These are phyloP conservation scores for Corythaixoides concolor DNA, from an alignment of 2,113 vertebrate genomes.

Conservation along the genomic window DNA sequence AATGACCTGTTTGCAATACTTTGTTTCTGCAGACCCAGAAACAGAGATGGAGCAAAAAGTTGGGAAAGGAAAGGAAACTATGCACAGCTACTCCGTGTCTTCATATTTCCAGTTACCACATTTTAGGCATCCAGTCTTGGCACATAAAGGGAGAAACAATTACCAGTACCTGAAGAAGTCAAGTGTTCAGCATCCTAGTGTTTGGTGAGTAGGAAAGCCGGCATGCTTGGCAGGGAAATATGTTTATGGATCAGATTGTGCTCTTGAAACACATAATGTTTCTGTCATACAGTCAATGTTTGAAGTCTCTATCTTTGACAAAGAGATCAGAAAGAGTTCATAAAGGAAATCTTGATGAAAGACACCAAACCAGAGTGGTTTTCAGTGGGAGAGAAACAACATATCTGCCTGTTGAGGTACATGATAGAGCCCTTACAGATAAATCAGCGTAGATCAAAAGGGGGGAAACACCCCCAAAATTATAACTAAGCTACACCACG, in stretches of 20 bases:
- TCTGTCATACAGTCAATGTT: background rate
- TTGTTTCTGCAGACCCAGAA: background rate
- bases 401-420: background rate
- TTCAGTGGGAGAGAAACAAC: background rate
- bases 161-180: background rate
- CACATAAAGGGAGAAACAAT: background rate
- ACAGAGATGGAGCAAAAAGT: background rate
- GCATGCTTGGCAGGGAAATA: background rate
- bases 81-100: background rate
- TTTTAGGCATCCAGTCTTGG: background rate
- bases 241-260: background rate
- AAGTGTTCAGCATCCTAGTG: background rate
- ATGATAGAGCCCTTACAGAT: background rate
- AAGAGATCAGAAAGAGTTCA: background rate
- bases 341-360: background rate
- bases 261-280: background rate
- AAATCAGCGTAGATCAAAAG: background rate
- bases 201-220: background rate
- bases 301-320: background rate
- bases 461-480: rapidly evolving
- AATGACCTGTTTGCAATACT: background rate
- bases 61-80: background rate
- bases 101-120: background rate
- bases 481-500: background rate
- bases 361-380: background rate